phyloP scores from a whole-genome alignment of 2,888 invertebrate genomes.

The Choreutis nemorana region DNA sequence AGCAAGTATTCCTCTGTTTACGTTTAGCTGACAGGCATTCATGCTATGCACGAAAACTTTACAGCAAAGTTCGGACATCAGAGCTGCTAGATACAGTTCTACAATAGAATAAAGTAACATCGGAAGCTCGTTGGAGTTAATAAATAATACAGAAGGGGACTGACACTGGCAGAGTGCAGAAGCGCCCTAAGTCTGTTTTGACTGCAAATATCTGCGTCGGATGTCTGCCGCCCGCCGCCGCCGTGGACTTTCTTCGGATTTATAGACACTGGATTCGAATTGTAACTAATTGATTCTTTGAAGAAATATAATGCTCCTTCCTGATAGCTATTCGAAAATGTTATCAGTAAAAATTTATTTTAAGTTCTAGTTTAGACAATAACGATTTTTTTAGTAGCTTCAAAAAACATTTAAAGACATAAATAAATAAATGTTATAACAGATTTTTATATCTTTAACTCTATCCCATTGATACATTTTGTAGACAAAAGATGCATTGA shows the following conservation, averaged over 20 bases:
- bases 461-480: too few species aligned
- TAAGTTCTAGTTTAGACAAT: too few species aligned
- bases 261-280: too few species aligned
- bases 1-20: constrained; percentile 49
- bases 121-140: constrained; percentile 65
- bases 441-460: too few species aligned
- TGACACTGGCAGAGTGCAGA: constrained; percentile 58
- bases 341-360: too few species aligned
- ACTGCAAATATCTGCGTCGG: constrained; percentile 58
- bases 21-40: constrained; percentile 57
- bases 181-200: constrained; percentile 54
- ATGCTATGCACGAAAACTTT: constrained; percentile 64
- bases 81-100: constrained; percentile 47
- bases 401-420: too few species aligned
- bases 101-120: constrained; percentile 65
- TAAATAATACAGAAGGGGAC: constrained; percentile 60
- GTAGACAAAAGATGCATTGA: too few species aligned
- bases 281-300: too few species aligned
- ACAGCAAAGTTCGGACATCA: constrained; percentile 52
- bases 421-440: too few species aligned
- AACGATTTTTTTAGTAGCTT: too few species aligned
- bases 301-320: too few species aligned
- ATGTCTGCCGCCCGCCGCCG: constrained; percentile 26
- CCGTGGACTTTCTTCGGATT: constrained; percentile 3
- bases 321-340: too few species aligned